Percentiles rank a stretch among this genome's conserved stretches.
Conservation (phyloP, 35 echinoderm and acorn worm species). For the Anneissia japonica region DNA sequence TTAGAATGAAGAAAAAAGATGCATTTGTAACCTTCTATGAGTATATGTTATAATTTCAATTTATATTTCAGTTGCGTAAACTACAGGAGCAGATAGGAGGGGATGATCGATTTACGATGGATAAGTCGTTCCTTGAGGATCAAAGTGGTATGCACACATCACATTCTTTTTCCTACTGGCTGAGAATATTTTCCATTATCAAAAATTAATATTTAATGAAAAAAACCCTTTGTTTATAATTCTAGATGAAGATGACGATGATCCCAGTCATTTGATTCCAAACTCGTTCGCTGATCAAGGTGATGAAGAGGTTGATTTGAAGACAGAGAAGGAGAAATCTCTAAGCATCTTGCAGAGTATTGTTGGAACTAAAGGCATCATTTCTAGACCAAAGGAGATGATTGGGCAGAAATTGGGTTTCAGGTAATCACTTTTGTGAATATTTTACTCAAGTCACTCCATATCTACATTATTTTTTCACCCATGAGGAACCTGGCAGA, state of each 20-base stretch:
- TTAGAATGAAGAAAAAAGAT: too few relatives aligned
- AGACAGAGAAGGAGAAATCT: slow-evolving; percentile 60
- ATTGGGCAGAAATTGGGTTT: slow-evolving; percentile 12
- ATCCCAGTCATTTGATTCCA: not conserved
- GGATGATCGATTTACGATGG: slow-evolving; percentile 70
- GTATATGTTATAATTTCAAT: not conserved
- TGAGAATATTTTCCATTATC: too few relatives aligned
- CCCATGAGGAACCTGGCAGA: too few relatives aligned
- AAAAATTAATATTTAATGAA: too few relatives aligned
- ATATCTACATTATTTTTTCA: slow-evolving; percentile 8
- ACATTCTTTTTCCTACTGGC: too few relatives aligned
- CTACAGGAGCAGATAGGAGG: slow-evolving; percentile 55
- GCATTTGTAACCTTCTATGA: too few relatives aligned
- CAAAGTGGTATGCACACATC: slow-evolving; percentile 1
- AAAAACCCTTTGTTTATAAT: not conserved
- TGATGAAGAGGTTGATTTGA: slow-evolving; percentile 28
- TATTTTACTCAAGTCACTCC: not conserved
- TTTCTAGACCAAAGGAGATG: not conserved
- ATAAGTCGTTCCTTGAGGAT: slow-evolving; percentile 55
- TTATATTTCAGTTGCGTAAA: slow-evolving; percentile 56
- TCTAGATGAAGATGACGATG: not conserved
- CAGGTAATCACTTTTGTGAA: not conserved
- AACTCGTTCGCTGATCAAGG: not conserved
- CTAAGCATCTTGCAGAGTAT: slow-evolving; percentile 59
- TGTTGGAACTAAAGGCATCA: slow-evolving; percentile 35